phyloP scores from a whole-genome alignment of 1,140 invertebrate genomes.

The Venturia canescens region DNA sequence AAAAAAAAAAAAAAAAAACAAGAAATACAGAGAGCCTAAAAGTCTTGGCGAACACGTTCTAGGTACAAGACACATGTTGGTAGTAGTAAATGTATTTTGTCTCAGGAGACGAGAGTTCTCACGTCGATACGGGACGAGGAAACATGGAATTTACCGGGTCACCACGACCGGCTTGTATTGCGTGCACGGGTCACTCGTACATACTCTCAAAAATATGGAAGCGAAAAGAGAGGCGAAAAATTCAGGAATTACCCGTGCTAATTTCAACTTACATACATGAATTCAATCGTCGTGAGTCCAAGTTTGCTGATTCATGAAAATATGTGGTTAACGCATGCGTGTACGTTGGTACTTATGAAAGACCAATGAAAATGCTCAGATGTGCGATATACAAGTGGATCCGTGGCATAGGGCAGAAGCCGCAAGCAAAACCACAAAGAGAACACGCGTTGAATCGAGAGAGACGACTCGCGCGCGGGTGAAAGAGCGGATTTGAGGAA shows the following conservation, averaged over 20 bases:
- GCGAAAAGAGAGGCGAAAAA: neutral
- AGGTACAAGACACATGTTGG: neutral
- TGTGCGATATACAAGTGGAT: too few relatives aligned
- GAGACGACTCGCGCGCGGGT: constrained; percentile 35
- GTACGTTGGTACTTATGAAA: too few relatives aligned
- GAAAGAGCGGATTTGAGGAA: constrained; percentile 2
- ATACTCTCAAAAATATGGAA: constrained; percentile 1
- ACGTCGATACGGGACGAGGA: constrained; percentile 32
- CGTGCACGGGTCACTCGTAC: neutral
- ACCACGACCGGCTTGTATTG: constrained; percentile 3
- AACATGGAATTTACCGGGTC: constrained; percentile 40
- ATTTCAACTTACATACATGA: too few relatives aligned
- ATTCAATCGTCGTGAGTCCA: too few relatives aligned
- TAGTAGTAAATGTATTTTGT: constrained; percentile 4
- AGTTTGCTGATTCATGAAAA: too few relatives aligned
- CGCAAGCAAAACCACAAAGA: constrained; percentile 51
- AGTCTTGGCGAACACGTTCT: neutral
- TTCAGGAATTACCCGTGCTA: constrained; percentile 13
- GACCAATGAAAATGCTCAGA: too few relatives aligned
- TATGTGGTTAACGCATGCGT: too few relatives aligned
- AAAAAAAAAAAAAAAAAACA: neutral
- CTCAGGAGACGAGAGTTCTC: neutral
- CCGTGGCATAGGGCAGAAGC: neutral
- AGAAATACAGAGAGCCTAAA: too few relatives aligned
- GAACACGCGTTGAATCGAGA: constrained; percentile 58